Conservation (phyloP, 2,113 vertebrate species). For the Uropsilus gracilis region DNA sequence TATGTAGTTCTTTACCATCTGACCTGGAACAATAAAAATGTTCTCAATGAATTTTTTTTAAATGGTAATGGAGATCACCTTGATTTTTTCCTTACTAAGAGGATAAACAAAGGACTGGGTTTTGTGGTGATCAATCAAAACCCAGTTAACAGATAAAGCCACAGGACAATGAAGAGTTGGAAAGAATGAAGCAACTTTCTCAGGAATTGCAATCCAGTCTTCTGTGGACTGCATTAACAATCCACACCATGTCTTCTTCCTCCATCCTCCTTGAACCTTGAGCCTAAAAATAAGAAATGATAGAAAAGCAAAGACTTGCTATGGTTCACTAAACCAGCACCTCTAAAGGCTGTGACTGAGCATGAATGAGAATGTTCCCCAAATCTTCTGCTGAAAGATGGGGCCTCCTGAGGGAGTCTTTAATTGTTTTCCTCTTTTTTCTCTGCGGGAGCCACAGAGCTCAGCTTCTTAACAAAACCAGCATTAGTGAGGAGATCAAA, state of each 20-base stretch:
- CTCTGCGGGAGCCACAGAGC: slow-evolving; percentile 31
- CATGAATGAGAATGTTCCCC: slow-evolving; percentile 61
- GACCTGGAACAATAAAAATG: neutral
- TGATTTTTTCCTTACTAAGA: neutral
- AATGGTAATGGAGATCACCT: neutral
- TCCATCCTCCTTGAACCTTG: slow-evolving; percentile 53
- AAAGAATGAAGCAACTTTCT: slow-evolving; percentile 48
- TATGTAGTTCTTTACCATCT: neutral
- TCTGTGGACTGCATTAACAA: neutral
- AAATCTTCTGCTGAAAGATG: slow-evolving; percentile 66
- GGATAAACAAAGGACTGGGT: neutral
- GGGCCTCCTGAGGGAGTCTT: slow-evolving; percentile 64
- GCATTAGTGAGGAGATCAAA: slow-evolving; percentile 70
- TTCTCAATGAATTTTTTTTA: neutral
- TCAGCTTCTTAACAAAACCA: slow-evolving; percentile 69
- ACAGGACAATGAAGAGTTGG: neutral
- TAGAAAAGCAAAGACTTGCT: slow-evolving; percentile 37
- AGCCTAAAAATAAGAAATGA: slow-evolving; percentile 55
- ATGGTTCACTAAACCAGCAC: slow-evolving; percentile 57
- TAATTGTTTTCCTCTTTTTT: slow-evolving; percentile 74
- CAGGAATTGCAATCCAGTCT: neutral
- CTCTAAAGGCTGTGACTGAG: slow-evolving; percentile 42
- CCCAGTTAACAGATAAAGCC: neutral
- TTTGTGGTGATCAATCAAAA: neutral
- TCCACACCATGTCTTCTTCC: slow-evolving; percentile 34